Evolutionary conservation across 2,888 invertebrate species (phyloP), one percentile per base, ranked within the genome.

Genomic region (Pharmacophagus antenor): DNA sequence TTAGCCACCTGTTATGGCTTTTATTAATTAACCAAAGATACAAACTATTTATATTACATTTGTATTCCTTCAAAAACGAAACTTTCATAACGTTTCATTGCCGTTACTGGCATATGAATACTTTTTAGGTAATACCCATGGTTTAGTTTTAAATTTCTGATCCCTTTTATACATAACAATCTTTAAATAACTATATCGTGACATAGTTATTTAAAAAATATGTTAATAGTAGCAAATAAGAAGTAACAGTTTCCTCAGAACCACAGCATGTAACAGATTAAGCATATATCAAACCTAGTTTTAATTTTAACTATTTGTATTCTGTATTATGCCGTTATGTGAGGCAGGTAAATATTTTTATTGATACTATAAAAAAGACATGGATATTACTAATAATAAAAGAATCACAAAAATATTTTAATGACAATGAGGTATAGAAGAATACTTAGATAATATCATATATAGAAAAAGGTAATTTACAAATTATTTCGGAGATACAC

Each of bases 391-490:
- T 12, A 31, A 31, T 15, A 31, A 31, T 31, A 17, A n/a, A 17
- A 42, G 10, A 42, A 42, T 17, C 42, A 42, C 42, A 42, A n/a
- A 42, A 41, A 42, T 15, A 41, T 41, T 60, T 25, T 55, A 55
- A 55, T 27, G 6, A 46, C 54, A 55, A 27, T 55, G 54, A 55
- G 54, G 54, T 55, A 55, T 42, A 20, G 25, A 20, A 50, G 31
- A 31, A 50, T 20, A 31, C 12, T 31, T 31, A 50, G 31, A 20
- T 23, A 22, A 44, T 52, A 23, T 46, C 18, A 17, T 65, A 82
- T 82, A 73, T 82, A 85, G 82, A 84, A 72, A 31, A 31, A 10
- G 31, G 23, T 5, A 25, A 25, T 25, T 25, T 25, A 25, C 23
- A 25, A 25, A 25, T 25, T 25, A 25, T 7, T 25, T 25, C 7